Evolutionary conservation across 2,113 vertebrate species (phyloP), one percentile per base, ranked within the genome.

Genomic region (Sorex fumeus): DNA sequence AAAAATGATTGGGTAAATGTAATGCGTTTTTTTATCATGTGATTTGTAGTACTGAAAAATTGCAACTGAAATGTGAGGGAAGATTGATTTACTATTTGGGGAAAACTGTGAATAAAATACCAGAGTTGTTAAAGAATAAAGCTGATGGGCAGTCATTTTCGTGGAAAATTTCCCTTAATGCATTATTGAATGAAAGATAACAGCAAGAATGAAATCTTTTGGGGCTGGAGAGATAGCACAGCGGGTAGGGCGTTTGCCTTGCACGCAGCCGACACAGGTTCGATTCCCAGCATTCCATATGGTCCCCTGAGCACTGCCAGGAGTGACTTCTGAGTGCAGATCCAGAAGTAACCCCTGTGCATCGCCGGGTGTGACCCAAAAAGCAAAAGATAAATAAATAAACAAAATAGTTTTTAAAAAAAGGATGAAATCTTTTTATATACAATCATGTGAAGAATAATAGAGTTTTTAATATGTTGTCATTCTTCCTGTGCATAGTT

Each of bases 41-140:
- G 53, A n/a, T 81, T 90, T 84, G 32, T 87, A 81, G 2, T 74
- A 64, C 11, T 70, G 36, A 84, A 94, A 95, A 94, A 66, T 40
- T 70, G 36, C 25, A 71, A 71, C 60, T 47, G 67, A 18, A 79
- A 30, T 76, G 12, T 75, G n/a, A 88, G 34, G 57, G 43, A 60
- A 81, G 40, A 69, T 83, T 74, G 67, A 23, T 77, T 87, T 62
- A 86, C 62, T 92, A 90, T 10, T 74, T 53, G 40, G 64, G 13
- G 8, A 87, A 6, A 43, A 64, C 25, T 88, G 23, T 81, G 40
- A 91, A 53, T 87, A 32, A 53, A 64, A 32, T 93, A 84, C 69
- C 18, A 78, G 19, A 86, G 25, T 23, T 7, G 25, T 81, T 84
- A 64, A 88, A 69, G 36, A 81, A 2, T 82, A 30, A 80, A 81